Conservation (phyloP, 2,113 vertebrate species). For the Halichoerus grypus region DNA sequence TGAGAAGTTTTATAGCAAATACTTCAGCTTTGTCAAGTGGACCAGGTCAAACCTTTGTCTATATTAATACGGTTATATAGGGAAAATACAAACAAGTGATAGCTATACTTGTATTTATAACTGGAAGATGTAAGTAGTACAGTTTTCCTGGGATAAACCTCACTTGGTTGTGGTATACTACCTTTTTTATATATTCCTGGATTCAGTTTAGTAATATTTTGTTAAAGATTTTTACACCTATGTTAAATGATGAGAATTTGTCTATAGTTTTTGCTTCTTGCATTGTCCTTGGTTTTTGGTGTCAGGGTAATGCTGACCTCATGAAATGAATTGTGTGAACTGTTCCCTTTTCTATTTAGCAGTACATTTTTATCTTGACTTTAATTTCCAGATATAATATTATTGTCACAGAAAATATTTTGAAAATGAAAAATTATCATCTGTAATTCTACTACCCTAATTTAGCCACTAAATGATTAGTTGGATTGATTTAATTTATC, state of each 20-base stretch:
- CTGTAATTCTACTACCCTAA: slow-evolving; percentile 1
- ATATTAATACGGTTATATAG: neutral
- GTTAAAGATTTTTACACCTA: neutral
- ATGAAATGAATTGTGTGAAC: slow-evolving; percentile 34
- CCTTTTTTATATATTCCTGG: neutral
- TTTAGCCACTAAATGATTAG: neutral
- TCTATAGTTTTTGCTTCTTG: slow-evolving; percentile 8
- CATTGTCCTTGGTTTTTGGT: neutral
- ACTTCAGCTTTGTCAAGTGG: neutral
- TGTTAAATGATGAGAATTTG: slow-evolving; percentile 14
- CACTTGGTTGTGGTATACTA: neutral
- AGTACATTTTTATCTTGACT: slow-evolving; percentile 54
- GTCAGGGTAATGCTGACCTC: neutral
- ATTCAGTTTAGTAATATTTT: slow-evolving; percentile 38
- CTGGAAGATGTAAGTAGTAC: neutral
- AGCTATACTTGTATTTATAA: neutral
- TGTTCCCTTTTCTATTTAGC: slow-evolving; percentile 10
- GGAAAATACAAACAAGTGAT: neutral
- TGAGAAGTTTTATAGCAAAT: neutral
- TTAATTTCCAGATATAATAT: slow-evolving; percentile 44
- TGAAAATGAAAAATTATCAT: slow-evolving; percentile 42
- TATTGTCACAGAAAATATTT: slow-evolving; percentile 27
- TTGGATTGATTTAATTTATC: slow-evolving; percentile 26
- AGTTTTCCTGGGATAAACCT: slow-evolving; percentile 9
- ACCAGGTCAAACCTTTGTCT: neutral